Evolutionary conservation across 2,888 invertebrate genomes (phyloP).

Genomic region (Polia nebulosa): DNA sequence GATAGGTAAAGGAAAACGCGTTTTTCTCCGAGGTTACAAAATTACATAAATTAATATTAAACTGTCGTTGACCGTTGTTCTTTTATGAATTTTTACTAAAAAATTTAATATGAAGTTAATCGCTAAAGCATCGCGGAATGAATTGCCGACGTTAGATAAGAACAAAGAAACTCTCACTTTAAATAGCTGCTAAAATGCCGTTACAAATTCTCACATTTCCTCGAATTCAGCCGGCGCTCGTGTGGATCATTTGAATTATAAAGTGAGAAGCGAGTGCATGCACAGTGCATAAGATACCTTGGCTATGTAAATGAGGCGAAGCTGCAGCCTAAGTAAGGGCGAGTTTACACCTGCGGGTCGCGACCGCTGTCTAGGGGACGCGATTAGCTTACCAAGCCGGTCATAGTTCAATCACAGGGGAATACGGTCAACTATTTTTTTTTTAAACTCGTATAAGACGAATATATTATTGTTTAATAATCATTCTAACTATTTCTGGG

Average conservation of each 20-base stretch:
- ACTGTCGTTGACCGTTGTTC: neutral
- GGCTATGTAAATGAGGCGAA: conserved; percentile 85
- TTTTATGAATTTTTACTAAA: conserved; percentile 14
- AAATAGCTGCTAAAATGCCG: conserved; percentile 80
- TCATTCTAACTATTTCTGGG: conserved; percentile 14
- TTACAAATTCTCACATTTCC: conserved; percentile 90
- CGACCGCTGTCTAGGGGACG: conserved; percentile 55
- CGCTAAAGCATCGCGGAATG: conserved; percentile 24
- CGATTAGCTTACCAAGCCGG: conserved; percentile 59
- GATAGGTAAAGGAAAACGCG: neutral
- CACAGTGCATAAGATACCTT: conserved; percentile 86
- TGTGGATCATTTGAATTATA: conserved; percentile 89
- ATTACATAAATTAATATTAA: conserved; percentile 6
- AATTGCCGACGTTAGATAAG: conserved; percentile 42
- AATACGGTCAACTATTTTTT: conserved; percentile 63
- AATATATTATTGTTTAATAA: conserved; percentile 44
- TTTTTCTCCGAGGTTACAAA: neutral
- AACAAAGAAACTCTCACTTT: conserved; percentile 61
- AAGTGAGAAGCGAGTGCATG: conserved; percentile 88
- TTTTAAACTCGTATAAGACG: conserved; percentile 46
- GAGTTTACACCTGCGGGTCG: conserved; percentile 80
- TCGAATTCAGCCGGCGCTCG: conserved; percentile 79
- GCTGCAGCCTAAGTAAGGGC: conserved; percentile 76
- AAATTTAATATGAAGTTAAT: conserved; percentile 36
- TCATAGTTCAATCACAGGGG: conserved; percentile 73